These are phyloP conservation scores for Noctilio leporinus DNA, from an alignment of 2,113 vertebrate genomes.

Conservation along the genomic window DNA sequence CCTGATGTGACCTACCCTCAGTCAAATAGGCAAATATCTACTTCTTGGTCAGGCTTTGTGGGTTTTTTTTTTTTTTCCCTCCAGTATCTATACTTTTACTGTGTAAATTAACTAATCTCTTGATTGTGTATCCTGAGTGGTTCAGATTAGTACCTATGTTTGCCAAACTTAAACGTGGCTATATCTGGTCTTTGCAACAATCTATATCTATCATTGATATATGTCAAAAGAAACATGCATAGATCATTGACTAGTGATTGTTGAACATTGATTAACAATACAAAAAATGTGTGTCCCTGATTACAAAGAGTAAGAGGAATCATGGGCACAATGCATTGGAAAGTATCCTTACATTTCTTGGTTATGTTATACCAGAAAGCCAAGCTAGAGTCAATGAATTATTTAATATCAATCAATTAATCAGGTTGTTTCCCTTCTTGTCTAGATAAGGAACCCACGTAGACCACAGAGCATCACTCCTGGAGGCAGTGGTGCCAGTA, in stretches of 20 bases:
- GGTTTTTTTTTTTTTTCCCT: too few species aligned
- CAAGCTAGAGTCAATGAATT: background rate
- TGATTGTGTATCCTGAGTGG: background rate
- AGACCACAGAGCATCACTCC: background rate
- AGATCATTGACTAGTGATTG: background rate
- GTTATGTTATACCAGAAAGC: background rate
- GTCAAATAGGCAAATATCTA: background rate
- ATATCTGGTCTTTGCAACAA: background rate
- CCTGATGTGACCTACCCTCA: background rate
- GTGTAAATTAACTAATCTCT: background rate
- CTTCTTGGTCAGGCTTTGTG: fast-evolving
- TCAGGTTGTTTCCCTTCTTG: background rate
- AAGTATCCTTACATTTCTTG: background rate
- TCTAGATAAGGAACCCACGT: background rate
- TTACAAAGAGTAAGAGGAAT: background rate
- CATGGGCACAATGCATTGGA: background rate
- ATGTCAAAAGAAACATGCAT: background rate
- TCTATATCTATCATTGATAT: background rate
- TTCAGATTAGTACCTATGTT: background rate
- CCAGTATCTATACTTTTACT: background rate
- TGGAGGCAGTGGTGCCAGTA: background rate
- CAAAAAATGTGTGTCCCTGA: background rate
- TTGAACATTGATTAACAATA: background rate
- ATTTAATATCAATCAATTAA: background rate
- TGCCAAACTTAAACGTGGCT: background rate